A percentile compares a stretch with the other conserved stretches of the same genome.
phyloP scores from a whole-genome alignment of 2,797 vertebrate genomes.

The Perodicticus potto region DNA sequence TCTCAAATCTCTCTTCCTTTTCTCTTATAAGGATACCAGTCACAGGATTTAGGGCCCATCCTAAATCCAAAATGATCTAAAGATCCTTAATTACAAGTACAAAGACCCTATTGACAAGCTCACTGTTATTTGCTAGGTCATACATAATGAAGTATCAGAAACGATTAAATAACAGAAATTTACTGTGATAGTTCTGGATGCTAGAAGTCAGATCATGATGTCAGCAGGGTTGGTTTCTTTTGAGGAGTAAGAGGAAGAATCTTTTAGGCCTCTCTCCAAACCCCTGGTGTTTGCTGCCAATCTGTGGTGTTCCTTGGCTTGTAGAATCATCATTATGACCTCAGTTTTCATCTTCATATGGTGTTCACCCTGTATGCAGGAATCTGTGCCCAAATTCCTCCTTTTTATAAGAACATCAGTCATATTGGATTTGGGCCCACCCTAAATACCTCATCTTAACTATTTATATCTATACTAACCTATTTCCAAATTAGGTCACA shows the following conservation, averaged over 20 bases:
- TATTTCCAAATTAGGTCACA: neutral
- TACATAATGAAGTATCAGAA: neutral
- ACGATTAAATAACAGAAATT: slow-evolving; percentile 15
- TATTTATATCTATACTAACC: neutral
- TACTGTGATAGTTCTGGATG: neutral
- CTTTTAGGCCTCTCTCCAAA: neutral
- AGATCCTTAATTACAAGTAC: slow-evolving; percentile 30
- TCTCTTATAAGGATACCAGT: neutral
- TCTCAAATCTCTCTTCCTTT: neutral
- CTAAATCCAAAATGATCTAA: slow-evolving; percentile 34
- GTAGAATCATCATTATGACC: slow-evolving; percentile 24
- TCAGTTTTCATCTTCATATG: slow-evolving; percentile 1
- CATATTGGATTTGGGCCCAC: neutral
- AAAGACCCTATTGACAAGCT: neutral
- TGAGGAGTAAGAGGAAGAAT: neutral
- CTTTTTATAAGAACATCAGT: neutral
- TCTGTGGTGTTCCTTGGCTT: neutral
- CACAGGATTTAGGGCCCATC: neutral
- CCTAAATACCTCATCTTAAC: neutral
- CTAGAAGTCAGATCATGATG: neutral
- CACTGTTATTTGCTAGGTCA: slow-evolving; percentile 15
- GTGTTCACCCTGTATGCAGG: neutral
- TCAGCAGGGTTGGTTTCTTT: neutral
- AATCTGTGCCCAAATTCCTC: neutral
- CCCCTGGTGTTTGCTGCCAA: neutral